Base-by-base conservation (phyloP, 2,888 invertebrate genomes). In the Pilophorus perplexus region DNA sequence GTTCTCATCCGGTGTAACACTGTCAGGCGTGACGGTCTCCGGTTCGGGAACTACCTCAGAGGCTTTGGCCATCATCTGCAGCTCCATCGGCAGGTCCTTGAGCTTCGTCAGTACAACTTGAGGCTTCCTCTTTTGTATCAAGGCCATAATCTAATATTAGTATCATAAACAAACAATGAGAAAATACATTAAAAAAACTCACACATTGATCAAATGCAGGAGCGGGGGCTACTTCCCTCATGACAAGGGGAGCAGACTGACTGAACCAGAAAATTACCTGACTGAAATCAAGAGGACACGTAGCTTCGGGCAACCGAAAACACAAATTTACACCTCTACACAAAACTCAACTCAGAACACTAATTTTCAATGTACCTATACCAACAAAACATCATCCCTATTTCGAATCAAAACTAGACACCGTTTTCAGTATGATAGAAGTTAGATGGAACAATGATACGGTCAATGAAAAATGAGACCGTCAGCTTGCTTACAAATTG, bases 181-280 rank as follows among this genome's bases (percentile, higher is more conserved):
- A 57, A 57, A 22, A 40, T 23, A 33, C 27, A 62, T 48, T 50
- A 62, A 54, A 25, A 62, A 62, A 16, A 62, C 28, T 22, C 20
- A 28, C 46, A 18, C 27, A 37, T 48, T 8, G 48, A 48, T 48
- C 28, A 14, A 62, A 33, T 46, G 3, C 20, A 42, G 44, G 59
- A 59, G 59, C 59, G 59, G 59, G 55, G n/a, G 38, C 22, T 33
- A 38, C 16, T 27, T 42, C 27, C 44, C 27, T 42, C 42, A 18
- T 27, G 23, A 40, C 27, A 44, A 59, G 25, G 44, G 38, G 23
- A n/a, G 44, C n/a, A n/a, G n/a, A n/a, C n/a, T 14, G 16, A 59
- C 59, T 59, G 59, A 59, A 59, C 59, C 59, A 59, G 59, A 59
- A 59, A 59, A 59, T 59, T 59, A 59, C 59, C 59, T 59, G 59